A percentile compares a stretch with the other conserved stretches of the same genome.
These are phyloP conservation scores for Acomys russatus DNA, from an alignment of 2,797 vertebrate species.

Conservation along the genomic window DNA sequence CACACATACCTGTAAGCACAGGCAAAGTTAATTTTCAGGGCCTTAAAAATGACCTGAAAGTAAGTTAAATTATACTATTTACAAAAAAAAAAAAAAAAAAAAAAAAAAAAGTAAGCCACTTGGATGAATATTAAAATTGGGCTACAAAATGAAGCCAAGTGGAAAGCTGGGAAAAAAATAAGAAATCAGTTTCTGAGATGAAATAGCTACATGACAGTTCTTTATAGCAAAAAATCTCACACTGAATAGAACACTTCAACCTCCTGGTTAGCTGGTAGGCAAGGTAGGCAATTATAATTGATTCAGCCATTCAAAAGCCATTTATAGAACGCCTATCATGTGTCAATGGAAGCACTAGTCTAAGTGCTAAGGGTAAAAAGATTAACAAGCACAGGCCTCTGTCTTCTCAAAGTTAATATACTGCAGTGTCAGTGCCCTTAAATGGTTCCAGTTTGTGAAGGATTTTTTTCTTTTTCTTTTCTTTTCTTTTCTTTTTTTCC, in stretches of 20 bases:
- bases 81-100: constrained; percentile 60
- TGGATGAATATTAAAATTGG: constrained; percentile 38
- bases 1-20: background rate
- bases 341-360: background rate
- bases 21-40: constrained; percentile 52
- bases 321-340: constrained; percentile 7
- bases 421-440: background rate
- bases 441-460: background rate
- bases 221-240: constrained; percentile 38
- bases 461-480: background rate
- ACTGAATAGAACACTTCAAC: background rate
- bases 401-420: constrained; percentile 35
- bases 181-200: constrained; percentile 36
- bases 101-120: constrained; percentile 46
- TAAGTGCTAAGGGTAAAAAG: constrained; percentile 23
- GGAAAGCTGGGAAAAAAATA: constrained; percentile 66
- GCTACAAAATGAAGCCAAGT: constrained; percentile 33
- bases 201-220: constrained; percentile 41
- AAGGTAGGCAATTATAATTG: constrained; percentile 47
- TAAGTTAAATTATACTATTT: constrained; percentile 42
- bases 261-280: constrained; percentile 5
- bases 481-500: no score
- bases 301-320: constrained; percentile 38
- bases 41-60: constrained; percentile 51
- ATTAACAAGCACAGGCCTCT: constrained; percentile 35